These are phyloP conservation scores for Leguminivora glycinivorella DNA, from an alignment of 1,140 invertebrate genomes.

Conservation along the genomic window DNA sequence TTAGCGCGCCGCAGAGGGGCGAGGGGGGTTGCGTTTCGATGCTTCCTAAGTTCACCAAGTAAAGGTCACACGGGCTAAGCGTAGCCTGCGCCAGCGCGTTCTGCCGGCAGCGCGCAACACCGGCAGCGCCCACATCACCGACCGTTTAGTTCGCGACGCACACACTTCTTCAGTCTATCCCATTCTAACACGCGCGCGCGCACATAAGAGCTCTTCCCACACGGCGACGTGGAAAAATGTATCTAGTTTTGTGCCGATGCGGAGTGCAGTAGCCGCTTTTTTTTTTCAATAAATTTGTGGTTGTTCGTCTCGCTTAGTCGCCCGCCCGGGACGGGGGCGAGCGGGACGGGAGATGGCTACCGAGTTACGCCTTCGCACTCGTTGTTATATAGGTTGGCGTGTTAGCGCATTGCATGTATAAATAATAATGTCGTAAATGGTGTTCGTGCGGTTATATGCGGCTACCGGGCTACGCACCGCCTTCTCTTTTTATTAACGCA, in stretches of 20 bases:
- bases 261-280: constrained; percentile 74
- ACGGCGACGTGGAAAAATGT: constrained; percentile 74
- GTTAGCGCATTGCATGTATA: constrained; percentile 75
- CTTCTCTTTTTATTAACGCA: constrained; percentile 52
- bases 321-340: constrained; percentile 68
- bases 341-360: constrained; percentile 72
- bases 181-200: constrained; percentile 41
- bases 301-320: constrained; percentile 73
- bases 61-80: constrained; percentile 74
- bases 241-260: constrained; percentile 77
- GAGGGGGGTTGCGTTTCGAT: constrained; percentile 69
- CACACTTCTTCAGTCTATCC: constrained; percentile 50
- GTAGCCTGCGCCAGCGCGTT: constrained; percentile 65
- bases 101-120: constrained; percentile 62
- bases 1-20: constrained; percentile 54
- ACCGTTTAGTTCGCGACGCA: constrained; percentile 60
- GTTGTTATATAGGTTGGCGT: constrained; percentile 75
- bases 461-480: constrained; percentile 69
- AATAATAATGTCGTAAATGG: constrained; percentile 76
- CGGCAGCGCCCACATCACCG: constrained; percentile 75
- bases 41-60: constrained; percentile 77
- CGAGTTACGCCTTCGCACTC: constrained; percentile 77
- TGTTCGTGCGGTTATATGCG: constrained; percentile 69
- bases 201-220: constrained; percentile 46
- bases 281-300: constrained; percentile 79